phyloP scores from a whole-genome alignment of 2,797 vertebrate genomes.

The Podargus strigoides region DNA sequence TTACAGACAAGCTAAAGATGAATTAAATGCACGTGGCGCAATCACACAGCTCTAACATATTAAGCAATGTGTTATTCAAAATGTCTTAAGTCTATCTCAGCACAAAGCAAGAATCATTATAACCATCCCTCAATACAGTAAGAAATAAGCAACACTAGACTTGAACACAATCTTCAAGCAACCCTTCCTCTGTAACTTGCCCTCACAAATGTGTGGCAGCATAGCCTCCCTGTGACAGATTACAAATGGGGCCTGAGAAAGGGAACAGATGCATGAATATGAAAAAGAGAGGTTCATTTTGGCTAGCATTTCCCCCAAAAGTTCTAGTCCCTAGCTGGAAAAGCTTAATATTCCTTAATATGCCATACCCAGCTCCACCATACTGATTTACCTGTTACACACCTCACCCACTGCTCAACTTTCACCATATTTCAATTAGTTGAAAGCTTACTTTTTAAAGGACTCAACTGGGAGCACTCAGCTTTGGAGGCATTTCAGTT shows the following conservation, averaged over 20 bases:
- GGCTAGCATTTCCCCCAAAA: neutral
- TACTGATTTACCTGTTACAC: slow-evolving; percentile 47
- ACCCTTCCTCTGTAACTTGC: neutral
- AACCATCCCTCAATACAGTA: neutral
- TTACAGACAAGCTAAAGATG: neutral
- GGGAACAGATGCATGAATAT: neutral
- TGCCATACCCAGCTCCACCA: neutral
- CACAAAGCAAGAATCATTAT: neutral
- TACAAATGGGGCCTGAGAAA: neutral
- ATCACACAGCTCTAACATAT: neutral
- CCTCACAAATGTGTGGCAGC: neutral
- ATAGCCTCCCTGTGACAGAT: neutral
- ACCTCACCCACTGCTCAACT: slow-evolving; percentile 42
- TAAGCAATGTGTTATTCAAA: neutral
- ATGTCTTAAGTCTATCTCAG: neutral
- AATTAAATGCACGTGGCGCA: slow-evolving; percentile 5
- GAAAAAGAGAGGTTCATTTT: neutral
- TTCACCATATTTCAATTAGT: slow-evolving; percentile 64
- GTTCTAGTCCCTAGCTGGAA: neutral
- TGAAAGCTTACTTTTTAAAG: slow-evolving; percentile 70
- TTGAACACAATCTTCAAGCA: neutral
- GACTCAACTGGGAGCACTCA: slow-evolving; percentile 65
- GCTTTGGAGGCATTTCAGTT: slow-evolving; percentile 70
- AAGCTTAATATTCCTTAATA: neutral
- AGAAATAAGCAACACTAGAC: neutral